Conservation (phyloP, 2,888 invertebrate genomes). For the Lepidochitona cinerea region DNA sequence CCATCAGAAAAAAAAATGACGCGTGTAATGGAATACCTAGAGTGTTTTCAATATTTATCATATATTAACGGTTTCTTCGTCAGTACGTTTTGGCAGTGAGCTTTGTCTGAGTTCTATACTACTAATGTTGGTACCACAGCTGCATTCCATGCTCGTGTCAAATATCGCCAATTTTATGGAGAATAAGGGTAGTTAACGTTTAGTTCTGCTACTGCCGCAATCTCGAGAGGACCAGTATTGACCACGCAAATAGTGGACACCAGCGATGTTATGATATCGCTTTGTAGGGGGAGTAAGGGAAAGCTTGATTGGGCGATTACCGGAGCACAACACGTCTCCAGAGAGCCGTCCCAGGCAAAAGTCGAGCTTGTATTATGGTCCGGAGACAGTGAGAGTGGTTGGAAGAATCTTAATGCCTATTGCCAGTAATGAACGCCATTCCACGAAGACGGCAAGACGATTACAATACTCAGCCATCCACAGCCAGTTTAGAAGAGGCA, state of each 20-base stretch:
- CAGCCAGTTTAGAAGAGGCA: too few species aligned
- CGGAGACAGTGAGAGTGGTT: neutral
- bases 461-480: too few species aligned
- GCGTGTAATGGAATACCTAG: too few species aligned
- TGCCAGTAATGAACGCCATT: constrained; percentile 2
- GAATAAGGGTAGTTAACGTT: neutral
- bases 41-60: too few species aligned
- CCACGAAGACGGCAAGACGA: neutral
- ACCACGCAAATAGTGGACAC: neutral
- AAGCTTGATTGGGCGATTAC: constrained; percentile 3
- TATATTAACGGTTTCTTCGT: too few species aligned
- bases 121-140: too few species aligned
- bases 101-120: too few species aligned
- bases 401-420: constrained; percentile 1
- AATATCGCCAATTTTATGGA: neutral
- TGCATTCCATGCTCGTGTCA: too few species aligned
- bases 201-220: neutral
- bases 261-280: neutral
- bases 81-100: too few species aligned
- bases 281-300: neutral
- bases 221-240: neutral
- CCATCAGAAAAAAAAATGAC: too few species aligned
- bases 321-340: neutral
- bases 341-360: neutral
- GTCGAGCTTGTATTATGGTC: neutral